These are phyloP conservation scores for Cyclargus thomasi DNA, from an alignment of 1,140 invertebrate species.

Conservation along the genomic window DNA sequence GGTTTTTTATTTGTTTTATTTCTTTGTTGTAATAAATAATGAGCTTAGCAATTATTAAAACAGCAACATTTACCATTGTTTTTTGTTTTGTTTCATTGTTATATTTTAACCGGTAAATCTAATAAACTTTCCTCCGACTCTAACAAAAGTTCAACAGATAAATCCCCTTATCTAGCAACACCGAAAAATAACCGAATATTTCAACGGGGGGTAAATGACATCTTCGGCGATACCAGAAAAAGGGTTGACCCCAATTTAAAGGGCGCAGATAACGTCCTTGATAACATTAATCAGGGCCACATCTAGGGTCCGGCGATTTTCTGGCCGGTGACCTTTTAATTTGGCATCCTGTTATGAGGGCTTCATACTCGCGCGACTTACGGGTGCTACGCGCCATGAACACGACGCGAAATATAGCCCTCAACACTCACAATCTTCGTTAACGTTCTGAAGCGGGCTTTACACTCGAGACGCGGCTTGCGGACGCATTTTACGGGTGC, in stretches of 20 bases:
- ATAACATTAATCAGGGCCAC: constrained; percentile 68
- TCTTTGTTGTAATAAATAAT: no score
- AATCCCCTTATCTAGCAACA: not conserved
- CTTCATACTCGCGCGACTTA: no score
- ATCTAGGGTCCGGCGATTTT: constrained; percentile 53
- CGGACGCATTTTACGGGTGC: no score
- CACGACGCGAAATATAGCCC: no score
- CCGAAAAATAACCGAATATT: constrained; percentile 6
- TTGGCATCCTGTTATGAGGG: constrained; percentile 45
- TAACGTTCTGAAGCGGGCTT: no score
- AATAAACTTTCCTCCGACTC: not conserved
- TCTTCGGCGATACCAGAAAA: constrained; percentile 37
- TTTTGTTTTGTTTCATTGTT: not conserved
- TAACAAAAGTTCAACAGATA: not conserved
- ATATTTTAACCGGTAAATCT: not conserved
- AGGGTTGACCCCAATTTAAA: constrained; percentile 62
- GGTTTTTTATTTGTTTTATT: no score
- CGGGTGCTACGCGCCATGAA: no score
- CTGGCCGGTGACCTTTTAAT: constrained; percentile 63
- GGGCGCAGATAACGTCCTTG: constrained; percentile 51
- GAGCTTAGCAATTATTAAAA: no score
- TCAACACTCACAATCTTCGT: no score
- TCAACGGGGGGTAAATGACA: constrained; percentile 35
- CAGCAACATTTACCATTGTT: not conserved
- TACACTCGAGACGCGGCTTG: no score